A percentile compares a stretch with the other conserved stretches of the same genome.
Evolutionary conservation across 1,140 invertebrate genomes (phyloP).

Genomic region (Paracyclopina nana): DNA sequence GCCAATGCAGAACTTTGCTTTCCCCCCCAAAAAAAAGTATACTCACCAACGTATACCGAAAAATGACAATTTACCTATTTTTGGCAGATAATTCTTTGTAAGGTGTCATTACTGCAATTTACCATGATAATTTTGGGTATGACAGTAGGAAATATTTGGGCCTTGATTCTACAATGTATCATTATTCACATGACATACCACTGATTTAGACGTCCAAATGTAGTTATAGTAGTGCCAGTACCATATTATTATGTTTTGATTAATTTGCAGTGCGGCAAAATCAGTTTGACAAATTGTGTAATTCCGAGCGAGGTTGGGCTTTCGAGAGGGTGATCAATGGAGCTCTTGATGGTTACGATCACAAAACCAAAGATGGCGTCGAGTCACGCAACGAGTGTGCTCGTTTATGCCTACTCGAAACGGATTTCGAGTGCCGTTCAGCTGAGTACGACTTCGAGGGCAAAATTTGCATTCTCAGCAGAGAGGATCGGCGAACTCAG

Average conservation of each 20-base stretch:
- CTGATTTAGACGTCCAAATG: not conserved
- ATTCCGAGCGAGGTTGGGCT: conserved; percentile 29
- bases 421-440: conserved; percentile 29
- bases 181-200: too few species aligned
- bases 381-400: conserved; percentile 30
- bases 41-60: too few species aligned
- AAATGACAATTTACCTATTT: too few species aligned
- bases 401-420: conserved; percentile 30
- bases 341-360: conserved; percentile 30
- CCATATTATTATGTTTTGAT: not conserved
- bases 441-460: conserved; percentile 28
- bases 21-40: too few species aligned
- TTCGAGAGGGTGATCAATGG: conserved; percentile 31
- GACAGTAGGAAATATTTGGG: too few species aligned
- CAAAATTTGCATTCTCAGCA: conserved; percentile 29
- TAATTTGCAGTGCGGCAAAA: conserved; percentile 17
- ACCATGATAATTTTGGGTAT: too few species aligned
- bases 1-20: too few species aligned
- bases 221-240: not conserved
- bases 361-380: conserved; percentile 27
- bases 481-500: conserved; percentile 31
- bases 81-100: too few species aligned
- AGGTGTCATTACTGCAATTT: too few species aligned
- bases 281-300: conserved; percentile 29
- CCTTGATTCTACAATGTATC: too few species aligned